Percentiles rank a stretch among this genome's conserved stretches.
Evolutionary conservation across 1,140 invertebrate species (phyloP).

Genomic region (Berghia stephanieae): DNA sequence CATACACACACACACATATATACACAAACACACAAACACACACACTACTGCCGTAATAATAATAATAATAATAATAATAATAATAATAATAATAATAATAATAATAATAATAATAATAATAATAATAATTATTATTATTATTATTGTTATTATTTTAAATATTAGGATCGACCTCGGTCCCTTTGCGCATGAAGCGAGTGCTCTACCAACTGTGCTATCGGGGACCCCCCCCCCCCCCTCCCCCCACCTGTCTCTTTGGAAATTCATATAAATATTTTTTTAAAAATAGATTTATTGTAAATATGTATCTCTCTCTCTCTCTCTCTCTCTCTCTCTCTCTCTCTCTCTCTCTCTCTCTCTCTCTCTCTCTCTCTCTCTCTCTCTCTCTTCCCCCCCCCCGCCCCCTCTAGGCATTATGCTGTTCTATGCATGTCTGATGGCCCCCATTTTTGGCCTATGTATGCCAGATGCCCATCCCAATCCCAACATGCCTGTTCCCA

Average conservation of each 20-base stretch:
- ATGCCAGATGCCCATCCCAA: not conserved
- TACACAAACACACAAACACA: not conserved
- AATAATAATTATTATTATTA: not conserved
- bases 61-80: too few relatives aligned
- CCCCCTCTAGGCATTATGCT: not conserved
- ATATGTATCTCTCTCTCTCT: constrained; percentile 15
- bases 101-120: too few relatives aligned
- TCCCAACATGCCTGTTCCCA: not conserved
- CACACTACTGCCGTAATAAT: not conserved
- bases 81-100: too few relatives aligned
- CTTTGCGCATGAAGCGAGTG: too few relatives aligned
- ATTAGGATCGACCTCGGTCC: too few relatives aligned
- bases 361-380: not conserved
- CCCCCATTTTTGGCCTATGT: not conserved
- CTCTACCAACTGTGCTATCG: too few relatives aligned
- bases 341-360: constrained; percentile 15
- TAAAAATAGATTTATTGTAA: not conserved
- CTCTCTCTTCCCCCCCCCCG: not conserved
- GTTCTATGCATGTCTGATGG: not conserved
- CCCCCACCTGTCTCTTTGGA: not conserved
- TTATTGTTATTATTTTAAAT: not conserved
- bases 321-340: constrained; percentile 21
- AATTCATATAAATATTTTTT: not conserved
- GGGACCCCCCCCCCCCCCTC: too few relatives aligned
- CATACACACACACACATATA: constrained; percentile 1